phyloP scores from a whole-genome alignment of 2,113 vertebrate genomes.

The Mesoclemmys tuberculata region DNA sequence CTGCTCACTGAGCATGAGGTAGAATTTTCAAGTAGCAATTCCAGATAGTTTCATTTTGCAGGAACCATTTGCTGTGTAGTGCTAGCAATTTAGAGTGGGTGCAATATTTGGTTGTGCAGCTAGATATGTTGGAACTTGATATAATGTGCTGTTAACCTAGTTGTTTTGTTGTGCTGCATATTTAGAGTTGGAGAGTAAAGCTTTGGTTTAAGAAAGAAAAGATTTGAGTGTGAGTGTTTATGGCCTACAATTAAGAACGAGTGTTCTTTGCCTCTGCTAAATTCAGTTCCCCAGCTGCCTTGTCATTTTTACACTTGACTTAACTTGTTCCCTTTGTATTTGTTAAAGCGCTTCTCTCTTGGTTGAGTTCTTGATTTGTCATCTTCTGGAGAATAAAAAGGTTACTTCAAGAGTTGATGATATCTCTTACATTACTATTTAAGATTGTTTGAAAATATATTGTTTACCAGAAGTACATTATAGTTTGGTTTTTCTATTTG shows the following conservation, averaged over 20 bases:
- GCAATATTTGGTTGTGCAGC: slow-evolving; percentile 2
- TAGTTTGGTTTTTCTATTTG: neutral
- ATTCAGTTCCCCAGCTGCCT: neutral
- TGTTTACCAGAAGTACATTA: neutral
- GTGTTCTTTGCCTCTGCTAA: neutral
- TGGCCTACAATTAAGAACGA: neutral
- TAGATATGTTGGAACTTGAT: neutral
- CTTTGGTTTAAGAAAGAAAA: neutral
- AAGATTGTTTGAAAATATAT: neutral
- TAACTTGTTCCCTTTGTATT: neutral
- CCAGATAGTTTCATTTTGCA: slow-evolving; percentile 44
- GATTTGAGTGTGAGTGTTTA: neutral
- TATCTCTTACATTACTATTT: neutral
- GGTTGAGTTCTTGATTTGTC: neutral
- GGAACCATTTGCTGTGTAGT: neutral
- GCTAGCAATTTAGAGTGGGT: neutral
- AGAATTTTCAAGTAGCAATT: slow-evolving; percentile 56
- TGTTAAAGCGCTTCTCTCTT: neutral
- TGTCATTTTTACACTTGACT: neutral
- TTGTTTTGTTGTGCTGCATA: neutral
- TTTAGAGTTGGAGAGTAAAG: neutral
- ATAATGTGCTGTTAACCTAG: neutral
- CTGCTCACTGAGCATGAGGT: slow-evolving; percentile 46
- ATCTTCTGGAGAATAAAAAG: neutral
- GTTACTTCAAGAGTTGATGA: neutral